Evolutionary conservation across 2,888 invertebrate genomes (phyloP), one percentile per base, ranked within the genome.

Genomic region (Nephrocerus scutellatus): DNA sequence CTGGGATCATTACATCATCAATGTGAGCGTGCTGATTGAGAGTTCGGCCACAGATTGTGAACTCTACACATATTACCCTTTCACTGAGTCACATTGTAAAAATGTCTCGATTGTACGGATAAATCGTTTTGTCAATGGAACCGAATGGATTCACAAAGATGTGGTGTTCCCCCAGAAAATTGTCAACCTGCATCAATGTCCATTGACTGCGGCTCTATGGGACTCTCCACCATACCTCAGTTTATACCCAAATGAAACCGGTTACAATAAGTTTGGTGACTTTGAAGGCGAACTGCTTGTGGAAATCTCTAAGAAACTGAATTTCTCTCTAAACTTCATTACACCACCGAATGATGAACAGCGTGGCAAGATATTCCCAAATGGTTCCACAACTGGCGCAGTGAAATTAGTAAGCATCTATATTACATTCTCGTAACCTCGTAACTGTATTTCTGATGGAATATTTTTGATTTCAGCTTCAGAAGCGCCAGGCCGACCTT

Each of bases 381-480:
- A 50, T 33, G 47, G 47, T 5, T 38, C 31, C 2, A 6, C 40
- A 4, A 50, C 49, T 5, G 50, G 50, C 7, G 50, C 48, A 2
- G 33, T 50, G 7, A 43, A 46, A 30, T 36, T 50, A 39, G 50
- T 50, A 36, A 26, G 44, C n/a, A n/a, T n/a, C n/a, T n/a, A n/a
- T n/a, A n/a, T n/a, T n/a, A n/a, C n/a, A n/a, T n/a, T n/a, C n/a
- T n/a, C n/a, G n/a, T n/a, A n/a, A n/a, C n/a, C n/a, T n/a, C n/a
- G n/a, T n/a, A n/a, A n/a, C n/a, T n/a, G n/a, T n/a, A n/a, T n/a
- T n/a, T n/a, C n/a, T n/a, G n/a, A n/a, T n/a, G n/a, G n/a, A n/a
- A n/a, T n/a, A n/a, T n/a, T n/a, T n/a, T n/a, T n/a, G n/a, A n/a
- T 32, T 40, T 12, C 23, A 56, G 57, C 40, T 56, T 4, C 15